Percentiles rank a stretch among this genome's conserved stretches.
Evolutionary conservation across 2,113 vertebrate genomes (phyloP).

Genomic region (Scalopus aquaticus): DNA sequence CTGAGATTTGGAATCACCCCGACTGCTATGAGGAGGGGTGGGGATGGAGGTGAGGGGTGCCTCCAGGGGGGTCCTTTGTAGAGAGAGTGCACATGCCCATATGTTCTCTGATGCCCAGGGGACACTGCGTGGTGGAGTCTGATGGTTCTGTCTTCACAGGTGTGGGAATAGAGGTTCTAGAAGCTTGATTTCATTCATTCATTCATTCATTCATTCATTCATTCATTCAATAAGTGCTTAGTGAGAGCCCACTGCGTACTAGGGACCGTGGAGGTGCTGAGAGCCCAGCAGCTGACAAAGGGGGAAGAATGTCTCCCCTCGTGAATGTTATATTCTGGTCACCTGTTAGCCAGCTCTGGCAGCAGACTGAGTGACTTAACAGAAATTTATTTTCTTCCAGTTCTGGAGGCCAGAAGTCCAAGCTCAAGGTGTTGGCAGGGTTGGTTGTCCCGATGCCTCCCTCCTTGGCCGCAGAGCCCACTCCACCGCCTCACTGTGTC

Average conservation of each 20-base stretch:
- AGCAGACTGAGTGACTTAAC: no score
- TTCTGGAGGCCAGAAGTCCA: neutral
- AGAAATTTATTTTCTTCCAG: neutral
- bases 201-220: neutral
- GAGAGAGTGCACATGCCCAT: rapidly evolving
- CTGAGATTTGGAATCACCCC: neutral
- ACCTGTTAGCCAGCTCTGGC: neutral
- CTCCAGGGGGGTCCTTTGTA: neutral
- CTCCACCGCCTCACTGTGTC: neutral
- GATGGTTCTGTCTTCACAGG: neutral
- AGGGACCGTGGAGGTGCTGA: neutral
- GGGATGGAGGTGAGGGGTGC: neutral
- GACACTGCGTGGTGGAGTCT: no score
- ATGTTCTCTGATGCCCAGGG: neutral
- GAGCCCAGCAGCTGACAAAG: neutral
- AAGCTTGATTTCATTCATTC: neutral
- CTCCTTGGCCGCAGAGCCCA: neutral
- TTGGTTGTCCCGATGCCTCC: neutral
- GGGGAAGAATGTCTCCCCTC: neutral
- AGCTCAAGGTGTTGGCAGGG: neutral
- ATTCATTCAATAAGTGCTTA: neutral
- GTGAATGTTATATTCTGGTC: no score
- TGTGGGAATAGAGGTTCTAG: neutral
- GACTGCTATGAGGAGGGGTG: no score
- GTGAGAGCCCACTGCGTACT: no score